Percentiles rank a stretch among this genome's conserved stretches.
phyloP scores from a whole-genome alignment of 2,888 invertebrate species.

The Pheosia gnoma region DNA sequence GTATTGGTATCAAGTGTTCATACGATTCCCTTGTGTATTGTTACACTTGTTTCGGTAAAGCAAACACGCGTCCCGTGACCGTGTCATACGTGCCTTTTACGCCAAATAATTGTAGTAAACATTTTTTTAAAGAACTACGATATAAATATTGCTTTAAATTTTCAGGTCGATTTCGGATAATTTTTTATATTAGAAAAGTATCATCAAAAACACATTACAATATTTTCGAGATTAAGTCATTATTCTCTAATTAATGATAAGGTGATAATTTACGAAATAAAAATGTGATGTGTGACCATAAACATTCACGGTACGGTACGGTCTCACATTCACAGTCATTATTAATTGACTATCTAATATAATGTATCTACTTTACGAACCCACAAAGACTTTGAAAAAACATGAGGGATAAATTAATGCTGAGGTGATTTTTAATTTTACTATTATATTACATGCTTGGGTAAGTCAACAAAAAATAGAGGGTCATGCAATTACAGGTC shows the following conservation, averaged over 20 bases:
- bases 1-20: not conserved
- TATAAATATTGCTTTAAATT: not conserved
- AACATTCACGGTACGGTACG: too few relatives aligned
- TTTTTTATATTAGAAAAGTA: too few relatives aligned
- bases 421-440: not conserved
- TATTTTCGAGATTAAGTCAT: too few relatives aligned
- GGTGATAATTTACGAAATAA: too few relatives aligned
- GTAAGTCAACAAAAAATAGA: not conserved
- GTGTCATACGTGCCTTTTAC: not conserved
- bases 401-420: not conserved
- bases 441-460: not conserved
- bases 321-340: too few relatives aligned
- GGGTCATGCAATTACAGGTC: conserved; percentile 2
- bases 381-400: not conserved
- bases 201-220: too few relatives aligned
- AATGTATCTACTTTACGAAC: too few relatives aligned
- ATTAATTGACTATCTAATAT: too few relatives aligned
- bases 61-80: conserved; percentile 28
- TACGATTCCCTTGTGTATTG: conserved; percentile 30
- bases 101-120: not conserved
- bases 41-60: conserved; percentile 13
- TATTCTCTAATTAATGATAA: too few relatives aligned
- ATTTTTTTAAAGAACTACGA: not conserved
- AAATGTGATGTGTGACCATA: too few relatives aligned
- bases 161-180: not conserved